Conservation (phyloP, 2,888 invertebrate species). For the Petrolisthes cinctipes region DNA sequence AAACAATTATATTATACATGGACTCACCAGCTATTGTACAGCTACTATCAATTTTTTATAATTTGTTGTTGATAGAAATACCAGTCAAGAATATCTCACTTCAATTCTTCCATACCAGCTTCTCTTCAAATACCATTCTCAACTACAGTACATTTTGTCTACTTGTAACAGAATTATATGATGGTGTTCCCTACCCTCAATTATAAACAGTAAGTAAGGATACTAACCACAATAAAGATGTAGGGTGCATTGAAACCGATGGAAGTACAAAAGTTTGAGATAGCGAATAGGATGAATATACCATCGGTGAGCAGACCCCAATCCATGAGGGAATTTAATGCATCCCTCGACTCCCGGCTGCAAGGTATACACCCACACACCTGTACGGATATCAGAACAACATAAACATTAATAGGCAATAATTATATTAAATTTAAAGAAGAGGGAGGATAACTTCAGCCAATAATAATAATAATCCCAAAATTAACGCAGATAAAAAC, state of each 20-base stretch:
- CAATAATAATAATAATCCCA: not conserved
- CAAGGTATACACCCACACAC: constrained; percentile 73
- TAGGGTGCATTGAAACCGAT: constrained; percentile 95
- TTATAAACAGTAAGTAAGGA: too few relatives aligned
- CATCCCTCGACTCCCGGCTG: constrained; percentile 79
- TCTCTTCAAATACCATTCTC: too few relatives aligned
- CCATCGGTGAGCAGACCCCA: constrained; percentile 85
- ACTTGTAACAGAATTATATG: too few relatives aligned
- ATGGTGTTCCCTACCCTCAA: too few relatives aligned
- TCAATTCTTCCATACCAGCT: too few relatives aligned
- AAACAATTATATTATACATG: too few relatives aligned
- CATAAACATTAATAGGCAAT: not conserved
- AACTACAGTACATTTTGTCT: too few relatives aligned
- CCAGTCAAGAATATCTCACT: too few relatives aligned
- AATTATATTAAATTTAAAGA: not conserved
- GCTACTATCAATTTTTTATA: too few relatives aligned
- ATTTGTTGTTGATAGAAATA: too few relatives aligned
- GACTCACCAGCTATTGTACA: too few relatives aligned
- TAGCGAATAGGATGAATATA: constrained; percentile 87
- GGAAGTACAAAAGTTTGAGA: constrained; percentile 95
- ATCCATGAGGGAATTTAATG: constrained; percentile 86
- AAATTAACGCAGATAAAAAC: too few relatives aligned
- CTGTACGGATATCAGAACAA: constrained; percentile 17
- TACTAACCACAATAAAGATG: constrained; percentile 80
- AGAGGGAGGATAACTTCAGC: not conserved